phyloP scores from a whole-genome alignment of 2,888 invertebrate genomes.

The Notodonta dromedarius region DNA sequence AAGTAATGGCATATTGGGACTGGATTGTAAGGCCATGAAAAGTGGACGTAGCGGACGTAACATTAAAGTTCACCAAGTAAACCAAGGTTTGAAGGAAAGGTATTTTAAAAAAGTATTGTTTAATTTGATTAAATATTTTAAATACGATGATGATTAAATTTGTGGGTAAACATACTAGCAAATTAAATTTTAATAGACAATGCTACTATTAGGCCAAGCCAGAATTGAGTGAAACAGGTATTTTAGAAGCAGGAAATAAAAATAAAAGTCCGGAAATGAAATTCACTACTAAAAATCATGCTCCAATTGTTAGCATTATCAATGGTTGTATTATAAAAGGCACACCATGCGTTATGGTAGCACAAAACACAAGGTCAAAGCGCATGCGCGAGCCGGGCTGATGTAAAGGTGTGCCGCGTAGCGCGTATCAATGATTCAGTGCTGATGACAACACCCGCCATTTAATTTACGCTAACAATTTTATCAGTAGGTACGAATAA shows the following conservation, averaged over 20 bases:
- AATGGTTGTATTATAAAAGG: not conserved
- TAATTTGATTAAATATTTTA: no score
- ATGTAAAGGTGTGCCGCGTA: constrained; percentile 7
- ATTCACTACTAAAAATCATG: not conserved
- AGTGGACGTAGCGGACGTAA: no score
- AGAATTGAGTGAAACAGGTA: no score
- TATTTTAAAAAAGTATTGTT: no score
- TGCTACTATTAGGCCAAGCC: not conserved
- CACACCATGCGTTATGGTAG: not conserved
- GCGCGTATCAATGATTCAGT: constrained; percentile 7
- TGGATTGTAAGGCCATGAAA: not conserved
- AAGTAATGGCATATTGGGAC: not conserved
- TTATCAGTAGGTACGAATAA: constrained; percentile 4
- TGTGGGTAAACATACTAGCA: no score
- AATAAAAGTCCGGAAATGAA: not conserved
- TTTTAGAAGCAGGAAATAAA: not conserved
- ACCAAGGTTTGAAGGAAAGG: no score
- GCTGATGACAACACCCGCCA: constrained; percentile 4
- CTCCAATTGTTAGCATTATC: not conserved
- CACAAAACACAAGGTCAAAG: not conserved
- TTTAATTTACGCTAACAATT: constrained; percentile 6
- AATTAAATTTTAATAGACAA: no score
- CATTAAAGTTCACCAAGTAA: not conserved
- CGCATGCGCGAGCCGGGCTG: not conserved
- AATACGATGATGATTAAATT: no score